Conservation (phyloP, 2,113 vertebrate species). For the Xiphophorus maculatus region DNA sequence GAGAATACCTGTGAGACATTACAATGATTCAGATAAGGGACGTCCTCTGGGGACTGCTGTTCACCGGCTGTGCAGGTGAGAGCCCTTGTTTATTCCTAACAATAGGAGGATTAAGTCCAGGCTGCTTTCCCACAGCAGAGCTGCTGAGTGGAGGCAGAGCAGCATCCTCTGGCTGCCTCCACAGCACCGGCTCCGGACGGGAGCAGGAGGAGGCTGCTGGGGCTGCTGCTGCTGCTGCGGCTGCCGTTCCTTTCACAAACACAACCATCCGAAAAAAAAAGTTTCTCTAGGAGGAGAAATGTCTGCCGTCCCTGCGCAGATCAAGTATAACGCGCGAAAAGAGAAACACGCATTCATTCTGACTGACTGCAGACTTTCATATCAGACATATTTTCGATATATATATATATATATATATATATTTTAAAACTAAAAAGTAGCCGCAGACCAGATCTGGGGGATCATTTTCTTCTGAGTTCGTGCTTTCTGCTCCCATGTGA, state of each 20-base stretch:
- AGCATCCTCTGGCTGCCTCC: slow-evolving; percentile 58
- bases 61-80: slow-evolving; percentile 90
- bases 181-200: slow-evolving; percentile 45
- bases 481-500: neutral
- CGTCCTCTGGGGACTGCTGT: slow-evolving; percentile 88
- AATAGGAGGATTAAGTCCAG: neutral
- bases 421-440: neutral
- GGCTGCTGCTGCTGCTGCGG: neutral
- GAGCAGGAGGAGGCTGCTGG: neutral
- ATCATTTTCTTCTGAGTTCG: neutral
- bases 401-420: too few relatives aligned
- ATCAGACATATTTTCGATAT: neutral
- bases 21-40: slow-evolving; percentile 89
- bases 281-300: slow-evolving; percentile 13
- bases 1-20: slow-evolving; percentile 80
- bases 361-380: neutral
- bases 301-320: neutral
- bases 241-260: neutral
- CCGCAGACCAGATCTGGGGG: too few relatives aligned
- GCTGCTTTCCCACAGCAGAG: neutral
- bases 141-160: slow-evolving; percentile 30
- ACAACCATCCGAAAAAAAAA: slow-evolving; percentile 7
- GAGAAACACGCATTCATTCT: neutral
- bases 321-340: neutral
- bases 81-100: slow-evolving; percentile 5